Base-by-base conservation (phyloP, 1,140 invertebrate species). In the Drosophila insularis region DNA sequence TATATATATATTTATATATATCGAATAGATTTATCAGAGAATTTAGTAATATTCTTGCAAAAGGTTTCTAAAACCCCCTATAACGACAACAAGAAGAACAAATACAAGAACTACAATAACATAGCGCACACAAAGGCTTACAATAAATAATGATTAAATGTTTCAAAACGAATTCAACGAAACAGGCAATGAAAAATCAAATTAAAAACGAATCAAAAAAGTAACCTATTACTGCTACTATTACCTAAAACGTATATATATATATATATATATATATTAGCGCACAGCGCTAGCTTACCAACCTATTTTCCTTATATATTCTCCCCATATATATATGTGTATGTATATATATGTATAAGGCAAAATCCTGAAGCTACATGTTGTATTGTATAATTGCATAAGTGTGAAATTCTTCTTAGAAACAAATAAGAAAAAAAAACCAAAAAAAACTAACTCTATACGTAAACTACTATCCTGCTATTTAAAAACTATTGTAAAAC, bases 181-280 rank as follows among this genome's bases (percentile, higher is more conserved):
- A 46, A 46, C 43, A 17, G 7, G 8, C 10, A 35, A 35, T 11
- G 32, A 35, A 27, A 27, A 27, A 27, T 27, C 27, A 50, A 50
- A 50, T 50, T 17, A 50, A 17, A 50, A 19, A 21, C 43, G 17
- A 50, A 50, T 50, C 43, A 50, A 50, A 46, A 46, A 19, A 46
- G 43, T 46, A 66, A 71, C 31, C 37, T 11, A 31, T 54, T 10
- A 35, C 7, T 37, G 35, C 35, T 37, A 37, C 11, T 13, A 13
- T 11, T 35, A 35, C 32, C 32, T 35, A 62, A 58, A 67, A 71
- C 61, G 17, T 71, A 63, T 21, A 54, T 19, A 55, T 46, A 27
- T 53, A 59, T 39, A 27, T 61, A 19, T 66, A 19, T 62, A 55
- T 63, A 35, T 67, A 67, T 40, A 62, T 63, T 19, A 21, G 43